A percentile compares a stretch with the other conserved stretches of the same genome.
Conservation (phyloP, 2,888 invertebrate species). For the Leptinotarsa tumamoca region DNA sequence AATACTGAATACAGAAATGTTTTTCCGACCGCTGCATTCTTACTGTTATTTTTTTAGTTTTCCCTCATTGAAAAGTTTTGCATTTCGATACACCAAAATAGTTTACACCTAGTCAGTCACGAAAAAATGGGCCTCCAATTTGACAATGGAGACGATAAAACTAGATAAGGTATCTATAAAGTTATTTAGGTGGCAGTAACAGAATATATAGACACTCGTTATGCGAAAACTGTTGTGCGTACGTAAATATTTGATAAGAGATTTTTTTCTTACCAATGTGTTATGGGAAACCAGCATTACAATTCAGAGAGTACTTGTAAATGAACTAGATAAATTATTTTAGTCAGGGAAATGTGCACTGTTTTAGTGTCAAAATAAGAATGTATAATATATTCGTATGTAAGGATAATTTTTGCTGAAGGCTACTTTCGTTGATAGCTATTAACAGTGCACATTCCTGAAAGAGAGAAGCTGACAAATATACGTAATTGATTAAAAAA, state of each 20-base stretch:
- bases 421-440: neutral
- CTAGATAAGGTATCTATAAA: slow-evolving; percentile 19
- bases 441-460: neutral
- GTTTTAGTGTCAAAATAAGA: neutral
- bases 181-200: slow-evolving; percentile 12
- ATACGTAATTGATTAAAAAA: neutral
- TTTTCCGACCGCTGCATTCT: no score
- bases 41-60: no score
- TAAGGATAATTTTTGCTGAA: neutral
- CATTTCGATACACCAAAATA: neutral
- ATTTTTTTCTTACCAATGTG: slow-evolving; percentile 1
- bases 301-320: neutral
- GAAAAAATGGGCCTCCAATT: neutral
- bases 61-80: neutral
- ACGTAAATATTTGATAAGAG: slow-evolving; percentile 22
- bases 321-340: neutral
- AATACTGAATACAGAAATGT: no score
- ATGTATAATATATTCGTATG: neutral
- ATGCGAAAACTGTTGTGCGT: slow-evolving; percentile 15
- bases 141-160: slow-evolving; percentile 11
- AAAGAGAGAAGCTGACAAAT: slow-evolving; percentile 1
- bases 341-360: neutral
- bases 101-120: neutral
- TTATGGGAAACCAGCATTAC: slow-evolving; percentile 26
- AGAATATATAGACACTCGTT: slow-evolving; percentile 17